Conservation (phyloP, 53 echinoderm and acorn worm species). For the Holothuria scabra region DNA sequence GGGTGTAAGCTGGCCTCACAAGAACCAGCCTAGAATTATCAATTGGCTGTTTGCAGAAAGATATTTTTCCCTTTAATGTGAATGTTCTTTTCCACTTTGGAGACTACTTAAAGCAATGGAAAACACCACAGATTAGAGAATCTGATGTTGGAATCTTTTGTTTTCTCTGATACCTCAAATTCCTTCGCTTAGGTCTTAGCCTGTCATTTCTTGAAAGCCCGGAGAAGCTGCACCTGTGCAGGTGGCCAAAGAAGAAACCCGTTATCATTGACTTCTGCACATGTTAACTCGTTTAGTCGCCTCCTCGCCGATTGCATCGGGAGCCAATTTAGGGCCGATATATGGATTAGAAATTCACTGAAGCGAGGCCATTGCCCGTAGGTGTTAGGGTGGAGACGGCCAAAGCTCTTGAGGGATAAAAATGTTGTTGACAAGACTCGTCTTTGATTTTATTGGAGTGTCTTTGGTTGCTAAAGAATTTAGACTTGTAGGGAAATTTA, state of each 20-base stretch:
- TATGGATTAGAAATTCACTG: slow-evolving; percentile 58
- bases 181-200: slow-evolving; percentile 42
- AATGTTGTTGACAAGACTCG: slow-evolving; percentile 48
- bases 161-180: slow-evolving; percentile 44
- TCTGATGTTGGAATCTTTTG: slow-evolving; percentile 42
- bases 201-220: slow-evolving; percentile 53
- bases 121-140: slow-evolving; percentile 17
- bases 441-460: slow-evolving; percentile 33
- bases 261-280: slow-evolving; percentile 59
- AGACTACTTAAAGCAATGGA: too few relatives aligned
- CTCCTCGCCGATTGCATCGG: slow-evolving; percentile 49
- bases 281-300: slow-evolving; percentile 59
- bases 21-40: slow-evolving; percentile 27
- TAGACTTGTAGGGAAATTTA: slow-evolving; percentile 41
- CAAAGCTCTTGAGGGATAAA: slow-evolving; percentile 20
- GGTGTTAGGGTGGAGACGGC: slow-evolving; percentile 50
- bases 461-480: slow-evolving; percentile 32
- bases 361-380: slow-evolving; percentile 57
- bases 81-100: slow-evolving; percentile 32
- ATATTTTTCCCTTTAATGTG: slow-evolving; percentile 22
- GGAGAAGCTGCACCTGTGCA: slow-evolving; percentile 44
- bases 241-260: slow-evolving; percentile 47
- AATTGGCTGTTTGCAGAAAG: slow-evolving; percentile 3
- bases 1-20: slow-evolving; percentile 33
- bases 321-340: slow-evolving; percentile 53